Conservation (phyloP, 1,140 invertebrate genomes). For the Amphibalanus amphitrite region DNA sequence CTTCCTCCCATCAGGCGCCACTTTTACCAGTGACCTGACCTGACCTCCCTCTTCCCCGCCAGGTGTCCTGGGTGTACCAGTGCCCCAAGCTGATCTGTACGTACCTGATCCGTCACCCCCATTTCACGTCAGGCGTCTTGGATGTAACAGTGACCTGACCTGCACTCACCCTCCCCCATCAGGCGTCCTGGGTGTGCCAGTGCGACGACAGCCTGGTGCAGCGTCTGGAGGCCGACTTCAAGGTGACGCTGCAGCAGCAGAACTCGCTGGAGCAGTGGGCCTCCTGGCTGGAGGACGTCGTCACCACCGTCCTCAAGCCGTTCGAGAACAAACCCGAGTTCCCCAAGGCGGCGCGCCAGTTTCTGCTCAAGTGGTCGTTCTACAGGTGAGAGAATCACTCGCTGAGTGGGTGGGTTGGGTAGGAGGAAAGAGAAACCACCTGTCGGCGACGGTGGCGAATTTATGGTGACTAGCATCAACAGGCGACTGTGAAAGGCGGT, state of each 20-base stretch:
- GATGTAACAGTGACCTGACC: not conserved
- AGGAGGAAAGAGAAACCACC: too few species aligned
- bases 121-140: too few species aligned
- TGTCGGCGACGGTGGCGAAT: too few species aligned
- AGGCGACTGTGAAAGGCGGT: too few species aligned
- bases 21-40: too few species aligned
- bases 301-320: conserved; percentile 64
- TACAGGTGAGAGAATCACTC: conserved; percentile 58
- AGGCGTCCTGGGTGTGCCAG: conserved; percentile 94
- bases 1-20: too few species aligned
- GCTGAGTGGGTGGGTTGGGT: too few species aligned
- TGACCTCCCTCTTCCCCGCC: too few species aligned
- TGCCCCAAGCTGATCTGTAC: too few species aligned
- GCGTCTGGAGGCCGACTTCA: conserved; percentile 81
- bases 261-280: conserved; percentile 94
- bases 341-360: conserved; percentile 77
- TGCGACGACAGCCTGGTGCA: conserved; percentile 75
- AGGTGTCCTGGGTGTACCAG: too few species aligned
- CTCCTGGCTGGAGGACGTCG: conserved; percentile 84
- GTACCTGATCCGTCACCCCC: too few species aligned
- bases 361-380: conserved; percentile 97
- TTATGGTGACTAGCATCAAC: too few species aligned
- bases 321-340: conserved; percentile 69
- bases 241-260: conserved; percentile 77
- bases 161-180: conserved; percentile 19